Percentiles rank a stretch among this genome's conserved stretches.
phyloP scores from a whole-genome alignment of 2,888 invertebrate species.

The Calameuta pallipes region DNA sequence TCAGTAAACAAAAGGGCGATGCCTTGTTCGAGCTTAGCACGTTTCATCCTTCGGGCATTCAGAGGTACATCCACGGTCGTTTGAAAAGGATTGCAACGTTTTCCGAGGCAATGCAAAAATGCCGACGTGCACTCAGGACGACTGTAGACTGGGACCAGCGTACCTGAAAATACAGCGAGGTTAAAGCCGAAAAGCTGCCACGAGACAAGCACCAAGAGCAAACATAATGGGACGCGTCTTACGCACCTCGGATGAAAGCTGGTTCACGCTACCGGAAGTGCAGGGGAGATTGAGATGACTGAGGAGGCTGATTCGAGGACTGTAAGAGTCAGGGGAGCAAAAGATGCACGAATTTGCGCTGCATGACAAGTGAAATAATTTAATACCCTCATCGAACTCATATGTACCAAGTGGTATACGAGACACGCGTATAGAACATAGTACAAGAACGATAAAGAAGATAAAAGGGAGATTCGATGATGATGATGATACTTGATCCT shows the following conservation, averaged over 20 bases:
- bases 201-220: slow-evolving; percentile 31
- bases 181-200: slow-evolving; percentile 15
- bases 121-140: neutral
- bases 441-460: neutral
- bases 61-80: neutral
- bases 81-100: neutral
- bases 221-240: slow-evolving; percentile 41
- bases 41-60: neutral
- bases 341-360: neutral
- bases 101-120: slow-evolving; percentile 2
- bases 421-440: neutral
- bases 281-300: neutral
- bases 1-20: neutral
- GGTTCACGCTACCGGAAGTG: neutral
- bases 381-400: neutral
- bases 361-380: neutral
- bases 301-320: neutral
- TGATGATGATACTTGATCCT: neutral
- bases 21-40: neutral
- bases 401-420: neutral
- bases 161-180: neutral
- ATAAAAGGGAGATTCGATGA: slow-evolving; percentile 4
- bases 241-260: slow-evolving; percentile 30
- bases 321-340: neutral
- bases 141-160: neutral